Evolutionary conservation across 2,113 vertebrate species (phyloP).

Genomic region (Spizaetus ornatus): DNA sequence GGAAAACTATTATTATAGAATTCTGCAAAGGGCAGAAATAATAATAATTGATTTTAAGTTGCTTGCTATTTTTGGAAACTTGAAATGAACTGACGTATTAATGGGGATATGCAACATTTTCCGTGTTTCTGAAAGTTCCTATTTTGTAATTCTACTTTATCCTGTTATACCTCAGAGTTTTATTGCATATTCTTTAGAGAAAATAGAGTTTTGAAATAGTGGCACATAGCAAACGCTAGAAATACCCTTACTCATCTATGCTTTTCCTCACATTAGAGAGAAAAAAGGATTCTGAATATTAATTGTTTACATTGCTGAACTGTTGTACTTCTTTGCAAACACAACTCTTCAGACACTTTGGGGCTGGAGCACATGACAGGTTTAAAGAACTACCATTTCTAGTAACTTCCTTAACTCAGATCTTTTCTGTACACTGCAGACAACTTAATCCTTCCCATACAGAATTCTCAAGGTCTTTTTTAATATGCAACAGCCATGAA

Average conservation of each 20-base stretch:
- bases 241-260: neutral
- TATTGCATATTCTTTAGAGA: neutral
- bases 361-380: neutral
- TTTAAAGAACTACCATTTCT: neutral
- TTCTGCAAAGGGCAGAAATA: constrained; percentile 36
- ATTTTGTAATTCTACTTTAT: neutral
- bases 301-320: neutral
- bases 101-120: neutral
- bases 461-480: constrained; percentile 16
- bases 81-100: neutral
- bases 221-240: neutral
- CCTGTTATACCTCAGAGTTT: neutral
- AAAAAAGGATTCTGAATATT: neutral
- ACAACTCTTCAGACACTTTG: neutral
- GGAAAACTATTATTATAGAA: constrained; percentile 18
- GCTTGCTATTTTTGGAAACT: constrained; percentile 9
- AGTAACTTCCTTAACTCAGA: neutral
- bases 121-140: neutral
- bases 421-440: neutral
- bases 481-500: neutral
- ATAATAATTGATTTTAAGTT: neutral
- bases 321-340: neutral
- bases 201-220: neutral
- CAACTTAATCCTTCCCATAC: neutral
- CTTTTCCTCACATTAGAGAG: neutral